Evolutionary conservation across 2,888 invertebrate species (phyloP).

Genomic region (Thysanoteuthis rhombus): DNA sequence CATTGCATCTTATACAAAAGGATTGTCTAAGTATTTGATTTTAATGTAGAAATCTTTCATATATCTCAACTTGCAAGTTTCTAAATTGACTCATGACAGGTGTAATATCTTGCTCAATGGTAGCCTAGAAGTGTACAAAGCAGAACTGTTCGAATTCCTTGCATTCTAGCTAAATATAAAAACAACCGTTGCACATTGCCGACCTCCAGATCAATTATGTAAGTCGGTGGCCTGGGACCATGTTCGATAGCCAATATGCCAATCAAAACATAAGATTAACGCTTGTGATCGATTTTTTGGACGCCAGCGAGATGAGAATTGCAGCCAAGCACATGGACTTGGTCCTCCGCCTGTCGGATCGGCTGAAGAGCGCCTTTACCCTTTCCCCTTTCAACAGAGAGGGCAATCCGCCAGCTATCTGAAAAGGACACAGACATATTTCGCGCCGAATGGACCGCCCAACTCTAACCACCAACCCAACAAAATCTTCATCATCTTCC

Average conservation of each 20-base stretch:
- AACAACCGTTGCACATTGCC: background rate
- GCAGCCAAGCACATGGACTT: background rate
- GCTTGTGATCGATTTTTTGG: background rate
- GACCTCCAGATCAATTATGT: background rate
- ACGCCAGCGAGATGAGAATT: background rate
- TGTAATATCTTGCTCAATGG: too few relatives aligned
- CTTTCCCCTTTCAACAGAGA: background rate
- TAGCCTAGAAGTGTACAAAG: too few relatives aligned
- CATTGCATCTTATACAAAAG: too few relatives aligned
- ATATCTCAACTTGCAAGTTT: too few relatives aligned
- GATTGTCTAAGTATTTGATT: too few relatives aligned
- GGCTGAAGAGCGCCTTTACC: background rate
- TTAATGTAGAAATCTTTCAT: too few relatives aligned
- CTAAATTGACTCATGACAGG: too few relatives aligned
- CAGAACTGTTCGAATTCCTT: too few relatives aligned
- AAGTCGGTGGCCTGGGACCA: background rate
- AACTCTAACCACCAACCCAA: background rate
- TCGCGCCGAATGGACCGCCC: background rate
- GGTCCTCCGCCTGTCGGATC: background rate
- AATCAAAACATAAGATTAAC: background rate
- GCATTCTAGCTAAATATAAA: background rate
- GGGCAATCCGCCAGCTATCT: background rate
- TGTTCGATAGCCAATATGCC: constrained; percentile 12
- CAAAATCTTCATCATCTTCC: background rate
- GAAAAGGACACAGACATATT: background rate